Conservation (phyloP, 2,113 vertebrate species). For the Poecile atricapillus region DNA sequence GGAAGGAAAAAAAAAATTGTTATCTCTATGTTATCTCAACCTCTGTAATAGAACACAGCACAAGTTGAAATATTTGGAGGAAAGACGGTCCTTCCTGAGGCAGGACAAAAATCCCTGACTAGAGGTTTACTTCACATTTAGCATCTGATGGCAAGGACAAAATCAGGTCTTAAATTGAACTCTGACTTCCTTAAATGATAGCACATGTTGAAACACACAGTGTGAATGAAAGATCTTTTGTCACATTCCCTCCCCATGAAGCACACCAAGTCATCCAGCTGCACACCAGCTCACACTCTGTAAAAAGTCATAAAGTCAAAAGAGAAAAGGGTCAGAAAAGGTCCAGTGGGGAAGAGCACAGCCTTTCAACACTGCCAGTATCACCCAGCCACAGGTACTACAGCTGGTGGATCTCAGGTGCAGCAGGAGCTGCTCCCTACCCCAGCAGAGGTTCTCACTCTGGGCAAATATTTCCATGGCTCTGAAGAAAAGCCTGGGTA, state of each 20-base stretch:
- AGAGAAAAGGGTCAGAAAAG: not conserved
- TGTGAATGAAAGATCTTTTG: not conserved
- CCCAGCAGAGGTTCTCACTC: not conserved
- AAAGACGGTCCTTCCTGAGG: constrained; percentile 55
- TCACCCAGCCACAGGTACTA: not conserved
- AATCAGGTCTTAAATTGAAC: not conserved
- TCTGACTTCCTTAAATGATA: constrained; percentile 47
- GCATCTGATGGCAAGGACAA: constrained; percentile 19
- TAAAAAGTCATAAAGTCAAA: not conserved
- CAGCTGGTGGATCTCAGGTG: not conserved
- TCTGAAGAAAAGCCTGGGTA: not conserved
- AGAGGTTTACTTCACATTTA: not conserved
- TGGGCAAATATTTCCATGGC: not conserved
- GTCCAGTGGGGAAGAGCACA: not conserved
- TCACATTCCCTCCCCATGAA: rapidly evolving
- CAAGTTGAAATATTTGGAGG: not conserved
- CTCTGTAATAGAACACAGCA: not conserved
- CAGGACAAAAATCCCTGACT: constrained; percentile 14
- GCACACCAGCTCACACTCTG: rapidly evolving
- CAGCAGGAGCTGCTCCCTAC: not conserved
- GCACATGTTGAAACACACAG: not conserved
- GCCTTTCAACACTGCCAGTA: not conserved
- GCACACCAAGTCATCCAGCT: rapidly evolving
- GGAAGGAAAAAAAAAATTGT: not conserved
- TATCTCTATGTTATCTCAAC: constrained; percentile 17